Percentiles rank a stretch among this genome's conserved stretches.
Evolutionary conservation across 2,113 vertebrate genomes (phyloP).

Genomic region (Calypte anna): DNA sequence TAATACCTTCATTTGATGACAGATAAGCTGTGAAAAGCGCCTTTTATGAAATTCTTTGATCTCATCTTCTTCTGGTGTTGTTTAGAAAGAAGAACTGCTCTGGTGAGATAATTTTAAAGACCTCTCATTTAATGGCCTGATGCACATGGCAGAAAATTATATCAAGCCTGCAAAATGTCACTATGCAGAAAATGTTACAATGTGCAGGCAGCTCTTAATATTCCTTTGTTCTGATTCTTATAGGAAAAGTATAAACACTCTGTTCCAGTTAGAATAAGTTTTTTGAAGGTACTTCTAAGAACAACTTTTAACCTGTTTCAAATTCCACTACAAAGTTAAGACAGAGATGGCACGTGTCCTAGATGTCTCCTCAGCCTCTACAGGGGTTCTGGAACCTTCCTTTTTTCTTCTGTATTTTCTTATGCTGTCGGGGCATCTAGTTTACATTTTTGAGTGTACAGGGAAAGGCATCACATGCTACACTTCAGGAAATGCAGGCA

Average conservation of each 20-base stretch:
- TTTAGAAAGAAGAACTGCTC: conserved; percentile 49
- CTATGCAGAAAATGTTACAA: conserved; percentile 24
- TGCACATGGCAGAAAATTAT: conserved; percentile 39
- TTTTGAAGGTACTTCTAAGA: conserved; percentile 1
- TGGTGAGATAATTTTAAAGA: conserved; percentile 64
- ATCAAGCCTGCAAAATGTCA: conserved; percentile 15
- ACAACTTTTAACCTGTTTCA: conserved; percentile 22
- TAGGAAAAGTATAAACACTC: not conserved
- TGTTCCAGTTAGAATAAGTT: not conserved
- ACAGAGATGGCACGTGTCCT: not conserved
- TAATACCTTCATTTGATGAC: conserved; percentile 71
- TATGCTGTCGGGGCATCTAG: not conserved
- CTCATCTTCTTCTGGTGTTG: conserved; percentile 53
- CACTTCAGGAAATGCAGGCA: not conserved
- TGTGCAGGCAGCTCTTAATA: conserved; percentile 45
- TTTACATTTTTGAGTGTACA: not conserved
- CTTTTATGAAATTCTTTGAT: conserved; percentile 73
- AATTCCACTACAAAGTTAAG: not conserved
- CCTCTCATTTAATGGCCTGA: conserved; percentile 53
- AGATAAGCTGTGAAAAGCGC: conserved; percentile 47
- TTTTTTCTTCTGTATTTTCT: not conserved
- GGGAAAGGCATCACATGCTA: not conserved
- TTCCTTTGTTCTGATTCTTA: conserved; percentile 17
- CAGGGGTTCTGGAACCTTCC: not conserved
- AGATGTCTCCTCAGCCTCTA: not conserved